Base-by-base conservation (phyloP, 2,888 invertebrate genomes). In the Epistrophe grossulariae region DNA sequence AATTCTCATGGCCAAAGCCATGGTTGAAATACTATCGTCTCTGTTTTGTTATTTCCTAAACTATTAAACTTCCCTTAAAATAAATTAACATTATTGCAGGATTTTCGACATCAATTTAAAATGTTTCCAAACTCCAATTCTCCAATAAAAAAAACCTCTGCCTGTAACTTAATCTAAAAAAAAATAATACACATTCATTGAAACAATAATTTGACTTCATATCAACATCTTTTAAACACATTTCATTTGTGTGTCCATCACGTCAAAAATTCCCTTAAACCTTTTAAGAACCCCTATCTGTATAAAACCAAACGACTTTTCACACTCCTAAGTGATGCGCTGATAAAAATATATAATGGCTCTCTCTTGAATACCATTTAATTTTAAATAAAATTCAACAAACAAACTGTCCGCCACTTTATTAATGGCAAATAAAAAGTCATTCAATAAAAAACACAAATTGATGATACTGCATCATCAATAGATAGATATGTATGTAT, bases 361-460 rank as follows among this genome's bases (percentile, higher is more conserved):
- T 60, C 13, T 60, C 45, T 19, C 11, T 50, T 68, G 45, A 64
- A 74, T 19, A 74, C 35, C 52, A 57, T 72, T 70, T 70, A 55
- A 55, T 52, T 70, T 48, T 38, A 35, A 72, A 79, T 74, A 73
- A 79, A 78, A 71, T 72, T 57, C 60, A 79, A 79, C 79, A 82
- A 83, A 83, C 76, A 87, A 55, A 87, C 79, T 76, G 66, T 28
- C 76, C 71, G 57, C 55, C 79, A 52, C 70, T 70, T 79, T 82
- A 87, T 87, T 82, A 81, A 77, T 70, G 78, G 74, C 68, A 66
- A 76, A 79, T 60, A 66, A 68, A 55, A 52, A 80, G 19, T 17
- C 72, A 76, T 40, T 4, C 28, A 57, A 64, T 57, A 9, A 15
- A 71, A 38, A 59, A 45, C 40, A 31, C 15, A 48, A 80, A 84